Percentiles rank a stretch among this genome's conserved stretches.
Conservation (phyloP, 1,140 invertebrate genomes). For the Plutomurus gul region DNA sequence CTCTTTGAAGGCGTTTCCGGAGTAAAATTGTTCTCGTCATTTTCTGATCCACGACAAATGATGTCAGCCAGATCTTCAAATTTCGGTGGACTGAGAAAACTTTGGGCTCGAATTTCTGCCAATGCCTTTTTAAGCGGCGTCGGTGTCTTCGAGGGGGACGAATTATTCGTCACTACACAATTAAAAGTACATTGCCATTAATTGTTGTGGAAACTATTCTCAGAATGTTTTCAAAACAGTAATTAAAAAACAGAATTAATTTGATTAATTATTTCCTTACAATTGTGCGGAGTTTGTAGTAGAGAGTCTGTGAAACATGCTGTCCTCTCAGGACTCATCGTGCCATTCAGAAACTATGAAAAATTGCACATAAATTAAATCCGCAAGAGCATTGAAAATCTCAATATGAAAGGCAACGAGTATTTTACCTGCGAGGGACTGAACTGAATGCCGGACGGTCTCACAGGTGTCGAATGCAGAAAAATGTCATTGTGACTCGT, state of each 20-base stretch:
- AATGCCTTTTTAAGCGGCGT: slow-evolving; percentile 47
- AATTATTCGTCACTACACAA: not conserved
- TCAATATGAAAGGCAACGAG: not conserved
- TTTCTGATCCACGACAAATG: not conserved
- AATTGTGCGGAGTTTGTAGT: not conserved
- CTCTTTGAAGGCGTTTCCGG: slow-evolving; percentile 43
- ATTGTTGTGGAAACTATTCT: not conserved
- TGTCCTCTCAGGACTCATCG: not conserved
- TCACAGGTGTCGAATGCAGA: not conserved
- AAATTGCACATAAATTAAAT: not conserved
- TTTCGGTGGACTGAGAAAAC: slow-evolving; percentile 39
- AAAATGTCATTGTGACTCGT: not conserved
- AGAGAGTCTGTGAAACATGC: not conserved
- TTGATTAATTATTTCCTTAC: not conserved
- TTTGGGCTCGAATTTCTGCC: slow-evolving; percentile 42
- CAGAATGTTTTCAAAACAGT: not conserved
- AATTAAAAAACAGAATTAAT: not conserved
- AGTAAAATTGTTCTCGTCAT: not conserved
- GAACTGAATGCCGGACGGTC: slow-evolving; percentile 9
- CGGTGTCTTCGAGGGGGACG: not conserved
- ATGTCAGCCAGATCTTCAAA: slow-evolving; percentile 51
- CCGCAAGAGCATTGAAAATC: not conserved
- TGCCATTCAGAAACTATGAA: slow-evolving; percentile 17
- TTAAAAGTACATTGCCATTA: not conserved
- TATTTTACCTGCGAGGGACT: slow-evolving; percentile 29